A percentile compares a stretch with the other conserved stretches of the same genome.
phyloP scores from a whole-genome alignment of 2,888 invertebrate genomes.

The Ophion ventricosus region DNA sequence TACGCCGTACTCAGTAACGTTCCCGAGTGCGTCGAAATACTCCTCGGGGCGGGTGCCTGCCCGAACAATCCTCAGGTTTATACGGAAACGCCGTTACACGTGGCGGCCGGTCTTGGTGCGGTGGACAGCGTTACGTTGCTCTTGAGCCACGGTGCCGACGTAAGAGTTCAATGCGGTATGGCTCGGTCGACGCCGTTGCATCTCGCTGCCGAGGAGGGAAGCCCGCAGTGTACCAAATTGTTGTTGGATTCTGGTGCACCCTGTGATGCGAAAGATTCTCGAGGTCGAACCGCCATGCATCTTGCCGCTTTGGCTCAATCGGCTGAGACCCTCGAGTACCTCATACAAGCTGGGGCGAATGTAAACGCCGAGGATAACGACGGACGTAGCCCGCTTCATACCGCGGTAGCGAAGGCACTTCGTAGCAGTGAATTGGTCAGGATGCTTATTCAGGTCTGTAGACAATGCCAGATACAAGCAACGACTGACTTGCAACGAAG shows the following conservation, averaged over 20 bases:
- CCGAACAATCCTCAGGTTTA: conserved; percentile 94
- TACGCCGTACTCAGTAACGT: conserved; percentile 92
- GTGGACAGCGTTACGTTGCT: conserved; percentile 89
- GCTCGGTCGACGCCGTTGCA: conserved; percentile 92
- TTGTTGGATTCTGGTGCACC: conserved; percentile 90
- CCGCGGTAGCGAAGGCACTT: conserved; percentile 90
- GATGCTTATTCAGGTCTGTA: conserved; percentile 77
- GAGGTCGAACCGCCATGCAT: conserved; percentile 93
- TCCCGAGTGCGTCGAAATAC: conserved; percentile 88
- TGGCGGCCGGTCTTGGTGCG: conserved; percentile 91
- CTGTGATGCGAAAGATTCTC: conserved; percentile 89
- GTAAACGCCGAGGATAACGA: conserved; percentile 89
- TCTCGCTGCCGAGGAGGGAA: conserved; percentile 94
- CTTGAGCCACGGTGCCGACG: conserved; percentile 91
- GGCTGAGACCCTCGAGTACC: conserved; percentile 89
- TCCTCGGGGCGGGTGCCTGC: conserved; percentile 91
- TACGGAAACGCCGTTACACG: conserved; percentile 93
- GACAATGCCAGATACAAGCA: no score
- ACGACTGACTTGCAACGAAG: no score
- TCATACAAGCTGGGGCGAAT: conserved; percentile 87
- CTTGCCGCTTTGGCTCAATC: conserved; percentile 92
- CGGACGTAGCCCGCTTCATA: conserved; percentile 91
- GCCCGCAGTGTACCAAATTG: conserved; percentile 89
- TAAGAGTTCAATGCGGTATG: conserved; percentile 89
- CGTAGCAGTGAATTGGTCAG: conserved; percentile 78